Percentiles rank a stretch among this genome's conserved stretches.
Evolutionary conservation across 2,888 invertebrate genomes (phyloP).

Genomic region (Bombylius discolor): DNA sequence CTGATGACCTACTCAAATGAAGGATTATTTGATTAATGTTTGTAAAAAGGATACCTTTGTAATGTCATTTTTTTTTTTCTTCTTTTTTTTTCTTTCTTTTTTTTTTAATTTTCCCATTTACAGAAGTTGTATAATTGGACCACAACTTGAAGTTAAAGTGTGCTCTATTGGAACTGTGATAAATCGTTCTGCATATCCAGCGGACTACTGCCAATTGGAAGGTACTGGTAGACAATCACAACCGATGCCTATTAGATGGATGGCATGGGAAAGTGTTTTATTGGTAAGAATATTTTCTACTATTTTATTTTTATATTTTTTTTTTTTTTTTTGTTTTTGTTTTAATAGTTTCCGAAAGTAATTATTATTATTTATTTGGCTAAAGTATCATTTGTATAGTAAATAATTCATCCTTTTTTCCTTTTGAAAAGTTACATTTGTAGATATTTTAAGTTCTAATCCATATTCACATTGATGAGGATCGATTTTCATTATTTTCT

Average conservation of each 20-base stretch:
- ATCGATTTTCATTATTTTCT: too few relatives aligned
- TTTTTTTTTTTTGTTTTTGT: neutral
- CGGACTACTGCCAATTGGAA: slow-evolving; percentile 68
- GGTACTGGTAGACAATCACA: slow-evolving; percentile 43
- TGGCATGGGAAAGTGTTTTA: slow-evolving; percentile 76
- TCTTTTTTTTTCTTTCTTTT: neutral
- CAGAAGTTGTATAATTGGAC: slow-evolving; percentile 74
- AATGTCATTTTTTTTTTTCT: neutral
- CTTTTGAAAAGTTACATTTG: too few relatives aligned
- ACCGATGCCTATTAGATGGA: slow-evolving; percentile 70
- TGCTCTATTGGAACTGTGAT: slow-evolving; percentile 56
- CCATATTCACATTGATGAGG: too few relatives aligned
- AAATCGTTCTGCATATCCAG: slow-evolving; percentile 53
- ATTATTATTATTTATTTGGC: too few relatives aligned
- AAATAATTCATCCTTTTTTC: neutral
- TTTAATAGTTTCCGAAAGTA: neutral
- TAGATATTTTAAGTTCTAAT: too few relatives aligned
- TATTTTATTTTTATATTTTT: neutral
- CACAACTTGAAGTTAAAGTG: slow-evolving; percentile 57
- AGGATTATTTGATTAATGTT: too few relatives aligned
- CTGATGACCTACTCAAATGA: too few relatives aligned
- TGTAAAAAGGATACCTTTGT: too few relatives aligned
- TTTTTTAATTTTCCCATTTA: slow-evolving; percentile 13
- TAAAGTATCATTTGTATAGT: neutral
- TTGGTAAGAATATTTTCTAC: slow-evolving; percentile 40